Evolutionary conservation across 2,888 invertebrate species (phyloP).

Genomic region (Aquatica leii): DNA sequence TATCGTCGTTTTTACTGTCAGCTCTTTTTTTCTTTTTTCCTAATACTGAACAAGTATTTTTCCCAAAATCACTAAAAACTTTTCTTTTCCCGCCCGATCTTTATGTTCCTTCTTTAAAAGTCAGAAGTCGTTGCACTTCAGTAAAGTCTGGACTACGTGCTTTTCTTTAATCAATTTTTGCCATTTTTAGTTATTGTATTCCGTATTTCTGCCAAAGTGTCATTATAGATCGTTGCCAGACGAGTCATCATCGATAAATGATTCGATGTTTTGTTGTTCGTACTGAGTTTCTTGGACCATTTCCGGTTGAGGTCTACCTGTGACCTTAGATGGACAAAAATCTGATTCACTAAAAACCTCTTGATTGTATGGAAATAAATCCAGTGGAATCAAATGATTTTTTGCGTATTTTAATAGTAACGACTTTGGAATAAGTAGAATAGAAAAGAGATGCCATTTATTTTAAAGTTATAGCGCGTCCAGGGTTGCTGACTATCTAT

Average conservation of each 20-base stretch:
- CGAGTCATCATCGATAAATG: background rate
- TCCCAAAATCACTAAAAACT: background rate
- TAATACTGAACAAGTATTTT: background rate
- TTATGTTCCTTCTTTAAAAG: background rate
- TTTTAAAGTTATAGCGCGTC: background rate
- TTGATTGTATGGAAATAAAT: constrained; percentile 14
- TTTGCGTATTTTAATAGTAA: constrained; percentile 15
- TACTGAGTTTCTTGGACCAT: background rate
- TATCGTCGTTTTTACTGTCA: background rate
- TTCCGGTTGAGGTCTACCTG: constrained; percentile 13
- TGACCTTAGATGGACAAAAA: constrained; percentile 17
- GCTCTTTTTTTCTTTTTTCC: background rate
- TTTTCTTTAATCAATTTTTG: background rate
- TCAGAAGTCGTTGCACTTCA: too few species aligned
- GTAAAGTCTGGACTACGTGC: background rate
- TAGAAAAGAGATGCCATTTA: constrained; percentile 8
- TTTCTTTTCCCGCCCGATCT: background rate
- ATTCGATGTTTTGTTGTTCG: background rate
- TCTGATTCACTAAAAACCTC: constrained; percentile 17
- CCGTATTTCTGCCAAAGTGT: background rate
- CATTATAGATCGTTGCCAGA: background rate
- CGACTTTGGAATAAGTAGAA: constrained; percentile 12
- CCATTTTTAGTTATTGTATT: background rate
- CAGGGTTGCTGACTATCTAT: constrained; percentile 13
- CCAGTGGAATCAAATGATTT: constrained; percentile 17